These are phyloP conservation scores for Mirounga angustirostris DNA, from an alignment of 2,113 vertebrate genomes.

Conservation along the genomic window DNA sequence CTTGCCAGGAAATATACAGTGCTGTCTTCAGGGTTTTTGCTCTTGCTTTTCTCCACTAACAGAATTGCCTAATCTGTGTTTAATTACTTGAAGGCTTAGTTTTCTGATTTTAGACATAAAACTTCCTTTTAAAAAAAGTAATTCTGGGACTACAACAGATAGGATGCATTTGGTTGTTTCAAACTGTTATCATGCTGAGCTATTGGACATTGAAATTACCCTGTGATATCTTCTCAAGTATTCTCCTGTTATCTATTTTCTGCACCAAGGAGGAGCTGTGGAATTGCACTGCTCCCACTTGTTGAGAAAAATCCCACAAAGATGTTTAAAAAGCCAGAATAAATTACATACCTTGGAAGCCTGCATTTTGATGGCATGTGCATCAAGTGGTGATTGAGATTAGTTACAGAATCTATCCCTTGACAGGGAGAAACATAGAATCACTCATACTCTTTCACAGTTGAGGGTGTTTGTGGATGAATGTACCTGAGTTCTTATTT, in stretches of 20 bases:
- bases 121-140: not conserved
- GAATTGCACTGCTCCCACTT: not conserved
- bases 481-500: not conserved
- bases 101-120: constrained; percentile 25
- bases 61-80: not conserved
- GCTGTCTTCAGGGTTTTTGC: not conserved
- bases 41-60: not conserved
- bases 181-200: not conserved
- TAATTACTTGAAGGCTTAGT: not conserved
- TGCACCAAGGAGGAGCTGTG: not conserved
- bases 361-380: not conserved
- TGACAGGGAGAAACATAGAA: not conserved
- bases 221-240: not conserved
- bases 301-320: not conserved
- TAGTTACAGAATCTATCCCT: not conserved
- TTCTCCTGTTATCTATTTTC: not conserved
- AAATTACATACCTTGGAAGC: not conserved
- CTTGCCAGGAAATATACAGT: not conserved
- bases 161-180: not conserved
- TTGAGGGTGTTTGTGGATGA: not conserved
- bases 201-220: not conserved
- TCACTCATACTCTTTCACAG: not conserved
- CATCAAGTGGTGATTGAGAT: not conserved
- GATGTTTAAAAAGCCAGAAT: not conserved
- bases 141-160: not conserved